Evolutionary conservation across 2,113 vertebrate species (phyloP).

Genomic region (Dissostichus mawsoni): DNA sequence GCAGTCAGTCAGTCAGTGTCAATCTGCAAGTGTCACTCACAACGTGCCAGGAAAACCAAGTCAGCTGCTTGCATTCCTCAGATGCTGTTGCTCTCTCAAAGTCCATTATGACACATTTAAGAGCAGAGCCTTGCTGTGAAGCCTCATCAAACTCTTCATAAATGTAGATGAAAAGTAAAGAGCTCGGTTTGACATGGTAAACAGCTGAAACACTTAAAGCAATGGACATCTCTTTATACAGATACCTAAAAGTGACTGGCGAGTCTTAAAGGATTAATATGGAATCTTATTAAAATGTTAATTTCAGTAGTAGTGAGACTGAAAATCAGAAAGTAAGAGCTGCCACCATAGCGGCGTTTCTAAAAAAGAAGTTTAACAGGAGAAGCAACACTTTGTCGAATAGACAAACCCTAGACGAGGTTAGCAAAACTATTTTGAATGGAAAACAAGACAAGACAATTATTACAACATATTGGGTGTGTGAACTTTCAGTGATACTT

Average conservation of each 20-base stretch:
- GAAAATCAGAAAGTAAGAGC: not conserved
- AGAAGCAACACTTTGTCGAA: not conserved
- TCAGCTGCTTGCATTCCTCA: conserved; percentile 48
- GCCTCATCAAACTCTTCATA: conserved; percentile 31
- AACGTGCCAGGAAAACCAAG: conserved; percentile 50
- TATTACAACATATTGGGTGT: not conserved
- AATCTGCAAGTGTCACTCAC: conserved; percentile 57
- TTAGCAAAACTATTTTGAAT: not conserved
- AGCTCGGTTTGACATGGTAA: conserved; percentile 20
- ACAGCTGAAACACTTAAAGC: conserved; percentile 10
- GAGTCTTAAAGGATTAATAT: not conserved
- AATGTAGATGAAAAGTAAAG: conserved; percentile 34
- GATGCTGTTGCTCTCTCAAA: conserved; percentile 36
- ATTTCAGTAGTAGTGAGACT: not conserved
- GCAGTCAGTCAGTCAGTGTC: conserved; percentile 70
- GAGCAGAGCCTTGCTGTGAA: conserved; percentile 32
- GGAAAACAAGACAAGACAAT: not conserved
- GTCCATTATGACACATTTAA: conserved; percentile 41
- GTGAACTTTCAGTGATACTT: not conserved
- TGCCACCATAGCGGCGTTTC: not conserved
- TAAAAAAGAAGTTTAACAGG: not conserved
- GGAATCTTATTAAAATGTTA: not conserved
- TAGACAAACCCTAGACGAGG: not conserved
- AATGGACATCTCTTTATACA: conserved; percentile 11
- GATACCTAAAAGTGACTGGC: conserved; percentile 3